Percentiles rank a stretch among this genome's conserved stretches.
Conservation (phyloP, 2,888 invertebrate species). For the Dyspetes luteomarginatus region DNA sequence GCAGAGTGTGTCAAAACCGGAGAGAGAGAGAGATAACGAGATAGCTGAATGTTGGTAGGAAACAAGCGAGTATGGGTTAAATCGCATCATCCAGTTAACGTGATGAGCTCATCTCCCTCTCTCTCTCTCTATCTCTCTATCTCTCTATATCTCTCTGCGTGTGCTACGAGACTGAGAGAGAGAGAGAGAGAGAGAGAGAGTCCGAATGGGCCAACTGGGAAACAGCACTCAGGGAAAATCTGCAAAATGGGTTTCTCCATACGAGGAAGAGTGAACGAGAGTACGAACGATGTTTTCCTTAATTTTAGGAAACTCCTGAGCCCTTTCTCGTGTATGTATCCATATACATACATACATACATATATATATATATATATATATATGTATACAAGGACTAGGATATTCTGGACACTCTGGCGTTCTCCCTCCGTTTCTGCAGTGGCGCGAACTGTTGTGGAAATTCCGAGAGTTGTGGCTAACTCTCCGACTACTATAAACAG, state of each 20-base stretch:
- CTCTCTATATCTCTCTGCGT: not conserved
- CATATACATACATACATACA: not conserved
- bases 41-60: not conserved
- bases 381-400: slow-evolving; percentile 2
- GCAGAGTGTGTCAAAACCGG: not conserved
- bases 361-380: not conserved
- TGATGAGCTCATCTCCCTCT: not conserved
- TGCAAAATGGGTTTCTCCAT: slow-evolving; percentile 30
- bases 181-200: not conserved
- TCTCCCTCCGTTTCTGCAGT: not conserved
- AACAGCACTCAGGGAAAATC: slow-evolving; percentile 36
- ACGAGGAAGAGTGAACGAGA: slow-evolving; percentile 13
- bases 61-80: slow-evolving; percentile 25
- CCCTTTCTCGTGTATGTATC: slow-evolving; percentile 16
- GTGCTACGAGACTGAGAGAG: not conserved
- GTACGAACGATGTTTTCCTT: slow-evolving; percentile 61
- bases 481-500: slow-evolving; percentile 63
- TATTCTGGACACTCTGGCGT: not conserved
- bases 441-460: slow-evolving; percentile 36
- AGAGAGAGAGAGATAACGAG: not conserved
- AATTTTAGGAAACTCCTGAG: slow-evolving; percentile 59
- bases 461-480: slow-evolving; percentile 66
- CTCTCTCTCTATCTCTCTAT: slow-evolving; percentile 11
- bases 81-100: slow-evolving; percentile 51
- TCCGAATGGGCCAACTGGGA: slow-evolving; percentile 17